Evolutionary conservation across 2,113 vertebrate species (phyloP), one percentile per base, ranked within the genome.

Genomic region (Stegastes partitus): DNA sequence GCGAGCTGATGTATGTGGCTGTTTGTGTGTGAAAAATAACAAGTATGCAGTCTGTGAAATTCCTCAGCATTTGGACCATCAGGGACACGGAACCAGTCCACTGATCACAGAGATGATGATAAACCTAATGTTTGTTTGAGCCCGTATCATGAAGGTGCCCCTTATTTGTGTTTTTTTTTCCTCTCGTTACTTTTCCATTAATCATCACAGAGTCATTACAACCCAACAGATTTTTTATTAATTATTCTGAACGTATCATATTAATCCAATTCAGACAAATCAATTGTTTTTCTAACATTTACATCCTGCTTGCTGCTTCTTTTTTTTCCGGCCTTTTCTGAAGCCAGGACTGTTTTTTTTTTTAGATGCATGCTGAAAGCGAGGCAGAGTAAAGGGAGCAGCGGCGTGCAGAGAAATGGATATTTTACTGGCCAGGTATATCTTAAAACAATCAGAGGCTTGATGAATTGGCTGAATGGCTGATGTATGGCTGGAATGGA

Each of bases 391-490:
- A 64, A 61, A 67, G 62, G 83, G 51, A 67, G 75, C 76, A 62
- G 65, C 16, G 62, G n/a, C n/a, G n/a, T 58, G 75, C 82, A 77
- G 85, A 88, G 82, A 90, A 90, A 90, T 92, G 70, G 85, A 89
- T 87, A 89, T 90, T 93, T 85, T 83, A 88, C 84, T 84, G 87
- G 84, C 67, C 89, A 84, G 91, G 85, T 88, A 79, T 91, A 91
- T 92, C 89, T 91, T 88, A 87, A 91, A 87, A 89, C 85, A 88
- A 90, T 89, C 90, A 91, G 80, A 81, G 82, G 74, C 83, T 84
- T 92, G 85, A 93, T 89, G 84, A 91, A 90, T 90, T 81, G 89
- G 76, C 79, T 64, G 58, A 71, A 90, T 79, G 89, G 83, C 87
- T 92, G 84, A 93, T 91, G 87, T 87, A 90, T 89, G 70, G 91